Percentiles rank a stretch among this genome's conserved stretches.
phyloP scores from a whole-genome alignment of 2,113 vertebrate genomes.

The Sylvilagus bachmani region DNA sequence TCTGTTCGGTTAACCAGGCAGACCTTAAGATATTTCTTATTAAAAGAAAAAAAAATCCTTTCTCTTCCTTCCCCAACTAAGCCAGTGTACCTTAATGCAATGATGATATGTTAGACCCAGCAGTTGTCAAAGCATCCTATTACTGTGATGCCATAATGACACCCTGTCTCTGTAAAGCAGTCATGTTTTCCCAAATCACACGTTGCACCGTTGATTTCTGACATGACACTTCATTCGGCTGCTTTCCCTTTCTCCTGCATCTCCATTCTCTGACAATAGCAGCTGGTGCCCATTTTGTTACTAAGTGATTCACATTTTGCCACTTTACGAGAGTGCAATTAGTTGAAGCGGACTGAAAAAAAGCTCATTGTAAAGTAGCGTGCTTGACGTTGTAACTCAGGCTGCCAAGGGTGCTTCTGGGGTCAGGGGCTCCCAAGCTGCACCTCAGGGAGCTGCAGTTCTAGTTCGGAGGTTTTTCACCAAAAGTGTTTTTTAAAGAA shows the following conservation, averaged over 20 bases:
- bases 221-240: constrained; percentile 91
- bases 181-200: constrained; percentile 93
- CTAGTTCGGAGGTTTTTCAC: not conserved
- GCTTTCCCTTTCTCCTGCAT: constrained; percentile 86
- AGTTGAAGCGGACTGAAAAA: constrained; percentile 85
- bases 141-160: constrained; percentile 96
- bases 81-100: constrained; percentile 95
- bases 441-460: not conserved
- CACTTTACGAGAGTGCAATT: constrained; percentile 90
- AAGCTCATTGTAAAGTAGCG: constrained; percentile 75
- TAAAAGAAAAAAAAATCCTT: constrained; percentile 87
- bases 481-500: not conserved
- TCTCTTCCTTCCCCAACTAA: constrained; percentile 88
- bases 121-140: constrained; percentile 97
- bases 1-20: constrained; percentile 88
- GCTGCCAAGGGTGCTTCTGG: constrained; percentile 51
- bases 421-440: not conserved
- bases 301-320: constrained; percentile 90
- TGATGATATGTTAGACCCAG: constrained; percentile 97
- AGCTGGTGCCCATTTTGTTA: constrained; percentile 90
- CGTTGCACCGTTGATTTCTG: constrained; percentile 93
- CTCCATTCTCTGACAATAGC: constrained; percentile 88
- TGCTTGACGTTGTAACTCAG: constrained; percentile 82
- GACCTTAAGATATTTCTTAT: constrained; percentile 88
- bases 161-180: constrained; percentile 96